Conservation (phyloP, 2,113 vertebrate species). For the Ellobius talpinus region DNA sequence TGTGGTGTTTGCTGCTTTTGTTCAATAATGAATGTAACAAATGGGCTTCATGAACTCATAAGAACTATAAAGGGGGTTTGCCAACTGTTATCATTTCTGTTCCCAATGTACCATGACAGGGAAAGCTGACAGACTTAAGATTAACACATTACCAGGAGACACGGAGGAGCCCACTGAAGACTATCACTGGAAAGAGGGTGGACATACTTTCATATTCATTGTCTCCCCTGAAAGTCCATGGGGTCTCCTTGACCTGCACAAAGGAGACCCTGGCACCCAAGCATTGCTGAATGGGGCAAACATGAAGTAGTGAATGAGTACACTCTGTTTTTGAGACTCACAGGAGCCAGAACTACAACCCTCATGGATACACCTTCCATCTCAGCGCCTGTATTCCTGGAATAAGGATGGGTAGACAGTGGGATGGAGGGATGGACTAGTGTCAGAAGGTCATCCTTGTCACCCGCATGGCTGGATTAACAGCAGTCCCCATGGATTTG, state of each 20-base stretch:
- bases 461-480: neutral
- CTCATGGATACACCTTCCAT: neutral
- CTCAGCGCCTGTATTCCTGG: neutral
- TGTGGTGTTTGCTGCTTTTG: neutral
- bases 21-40: neutral
- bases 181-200: neutral
- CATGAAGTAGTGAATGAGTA: neutral
- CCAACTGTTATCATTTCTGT: neutral
- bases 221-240: neutral
- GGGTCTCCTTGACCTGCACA: neutral
- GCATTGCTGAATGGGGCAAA: neutral
- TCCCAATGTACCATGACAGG: neutral
- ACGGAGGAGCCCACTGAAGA: neutral
- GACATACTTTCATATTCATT: neutral
- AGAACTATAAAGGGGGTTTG: rapidly evolving
- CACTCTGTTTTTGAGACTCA: neutral
- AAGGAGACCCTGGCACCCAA: rapidly evolving
- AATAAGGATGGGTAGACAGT: too few species aligned
- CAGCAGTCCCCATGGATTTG: neutral
- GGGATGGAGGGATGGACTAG: neutral
- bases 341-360: neutral
- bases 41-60: neutral
- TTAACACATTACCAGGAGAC: neutral
- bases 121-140: neutral
- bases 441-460: neutral